Percentiles rank a stretch among this genome's conserved stretches.
These are phyloP conservation scores for Drosophila trapezifrons DNA, from an alignment of 1,140 invertebrate species.

Conservation along the genomic window DNA sequence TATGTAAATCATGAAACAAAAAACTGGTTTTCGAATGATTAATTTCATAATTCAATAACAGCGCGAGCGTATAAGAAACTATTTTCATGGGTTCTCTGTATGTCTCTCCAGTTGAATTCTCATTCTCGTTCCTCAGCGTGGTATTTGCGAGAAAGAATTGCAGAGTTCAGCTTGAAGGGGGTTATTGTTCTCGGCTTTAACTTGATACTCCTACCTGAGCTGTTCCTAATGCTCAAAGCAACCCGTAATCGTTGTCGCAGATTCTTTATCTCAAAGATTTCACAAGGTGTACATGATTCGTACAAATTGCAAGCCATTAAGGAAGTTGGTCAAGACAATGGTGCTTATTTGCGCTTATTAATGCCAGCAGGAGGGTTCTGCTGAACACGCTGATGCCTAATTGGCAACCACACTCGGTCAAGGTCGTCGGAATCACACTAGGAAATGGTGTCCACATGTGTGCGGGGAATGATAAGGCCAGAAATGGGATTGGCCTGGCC, in stretches of 20 bases:
- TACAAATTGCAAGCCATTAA: conserved; percentile 50
- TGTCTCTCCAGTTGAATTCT: conserved; percentile 8
- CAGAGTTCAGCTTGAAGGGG: conserved; percentile 10
- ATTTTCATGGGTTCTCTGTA: conserved; percentile 45
- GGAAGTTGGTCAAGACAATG: conserved; percentile 45
- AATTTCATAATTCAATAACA: conserved; percentile 78
- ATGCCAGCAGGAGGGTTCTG: not conserved
- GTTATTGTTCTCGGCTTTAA: conserved; percentile 25
- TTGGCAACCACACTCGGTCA: conserved; percentile 44
- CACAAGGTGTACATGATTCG: conserved; percentile 21
- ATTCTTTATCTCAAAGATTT: conserved; percentile 24
- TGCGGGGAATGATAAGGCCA: conserved; percentile 23
- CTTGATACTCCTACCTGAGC: conserved; percentile 20
- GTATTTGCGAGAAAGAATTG: conserved; percentile 8
- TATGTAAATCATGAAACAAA: conserved; percentile 69
- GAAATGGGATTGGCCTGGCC: conserved; percentile 41
- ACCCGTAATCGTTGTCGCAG: conserved; percentile 25
- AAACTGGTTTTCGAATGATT: conserved; percentile 77
- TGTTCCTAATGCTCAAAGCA: conserved; percentile 7
- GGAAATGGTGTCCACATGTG: conserved; percentile 27
- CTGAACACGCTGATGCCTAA: conserved; percentile 6
- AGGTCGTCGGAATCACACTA: conserved; percentile 31
- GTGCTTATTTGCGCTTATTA: conserved; percentile 5
- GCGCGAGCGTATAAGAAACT: conserved; percentile 51
- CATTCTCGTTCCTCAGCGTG: conserved; percentile 19